Conservation (phyloP, 2,797 vertebrate species). For the Columba guinea region DNA sequence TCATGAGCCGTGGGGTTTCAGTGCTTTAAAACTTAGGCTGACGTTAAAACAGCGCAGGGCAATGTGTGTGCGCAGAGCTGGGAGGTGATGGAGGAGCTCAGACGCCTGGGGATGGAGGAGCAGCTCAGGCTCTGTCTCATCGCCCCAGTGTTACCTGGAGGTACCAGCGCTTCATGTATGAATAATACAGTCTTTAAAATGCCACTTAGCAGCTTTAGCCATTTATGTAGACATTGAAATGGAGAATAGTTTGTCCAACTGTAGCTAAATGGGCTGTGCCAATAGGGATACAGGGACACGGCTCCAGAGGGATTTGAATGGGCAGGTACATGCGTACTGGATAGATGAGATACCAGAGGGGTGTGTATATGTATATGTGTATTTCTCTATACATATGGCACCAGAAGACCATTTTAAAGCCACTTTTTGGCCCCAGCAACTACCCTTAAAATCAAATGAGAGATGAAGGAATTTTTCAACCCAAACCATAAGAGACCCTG, state of each 20-base stretch:
- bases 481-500: slow-evolving; percentile 57
- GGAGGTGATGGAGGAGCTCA: neutral
- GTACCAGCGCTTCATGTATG: neutral
- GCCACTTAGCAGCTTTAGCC: neutral
- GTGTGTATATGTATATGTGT: fast-evolving
- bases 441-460: neutral
- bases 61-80: neutral
- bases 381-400: fast-evolving
- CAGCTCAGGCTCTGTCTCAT: neutral
- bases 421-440: slow-evolving; percentile 5
- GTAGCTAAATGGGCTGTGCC: neutral
- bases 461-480: slow-evolving; percentile 64
- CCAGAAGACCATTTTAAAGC: neutral
- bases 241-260: neutral
- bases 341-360: neutral
- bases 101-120: neutral
- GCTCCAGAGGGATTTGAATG: neutral
- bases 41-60: fast-evolving
- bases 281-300: fast-evolving
- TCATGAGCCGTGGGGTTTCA: fast-evolving
- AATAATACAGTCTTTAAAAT: neutral
- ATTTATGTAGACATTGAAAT: neutral
- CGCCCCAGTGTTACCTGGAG: neutral
- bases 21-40: neutral
- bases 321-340: fast-evolving